These are phyloP conservation scores for Albula goreensis DNA, from an alignment of 2,113 vertebrate species.

Conservation along the genomic window DNA sequence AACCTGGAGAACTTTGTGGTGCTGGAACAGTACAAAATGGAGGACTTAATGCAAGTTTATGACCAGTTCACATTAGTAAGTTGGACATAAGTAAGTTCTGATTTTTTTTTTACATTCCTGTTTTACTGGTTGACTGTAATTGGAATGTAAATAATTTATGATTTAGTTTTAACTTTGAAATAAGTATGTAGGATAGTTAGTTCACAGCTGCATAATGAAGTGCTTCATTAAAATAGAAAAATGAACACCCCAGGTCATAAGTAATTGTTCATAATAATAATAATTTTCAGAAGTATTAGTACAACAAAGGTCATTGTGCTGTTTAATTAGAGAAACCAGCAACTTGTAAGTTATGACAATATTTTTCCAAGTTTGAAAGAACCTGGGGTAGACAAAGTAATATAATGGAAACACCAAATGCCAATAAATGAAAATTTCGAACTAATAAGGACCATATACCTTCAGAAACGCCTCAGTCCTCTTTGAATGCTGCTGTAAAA, in stretches of 20 bases:
- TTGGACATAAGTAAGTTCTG: slow-evolving; percentile 37
- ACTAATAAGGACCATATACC: too few species aligned
- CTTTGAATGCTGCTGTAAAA: too few species aligned
- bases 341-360: background rate
- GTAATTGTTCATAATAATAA: background rate
- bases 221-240: background rate
- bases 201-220: background rate
- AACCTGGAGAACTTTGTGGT: slow-evolving; percentile 95
- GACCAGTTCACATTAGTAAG: slow-evolving; percentile 99
- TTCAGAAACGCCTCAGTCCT: too few species aligned
- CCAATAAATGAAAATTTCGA: too few species aligned
- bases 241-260: background rate
- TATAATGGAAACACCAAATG: too few species aligned
- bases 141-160: too few species aligned
- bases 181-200: too few species aligned
- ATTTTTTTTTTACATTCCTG: background rate
- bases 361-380: background rate
- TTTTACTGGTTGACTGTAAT: too few species aligned
- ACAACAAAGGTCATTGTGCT: background rate
- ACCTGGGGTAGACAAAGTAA: too few species aligned
- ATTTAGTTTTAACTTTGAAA: too few species aligned
- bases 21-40: slow-evolving; percentile 97
- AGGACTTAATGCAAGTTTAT: slow-evolving; percentile 96
- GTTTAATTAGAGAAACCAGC: background rate
- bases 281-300: background rate